Conservation (phyloP, 2,797 vertebrate genomes). For the Anas bahamensis region DNA sequence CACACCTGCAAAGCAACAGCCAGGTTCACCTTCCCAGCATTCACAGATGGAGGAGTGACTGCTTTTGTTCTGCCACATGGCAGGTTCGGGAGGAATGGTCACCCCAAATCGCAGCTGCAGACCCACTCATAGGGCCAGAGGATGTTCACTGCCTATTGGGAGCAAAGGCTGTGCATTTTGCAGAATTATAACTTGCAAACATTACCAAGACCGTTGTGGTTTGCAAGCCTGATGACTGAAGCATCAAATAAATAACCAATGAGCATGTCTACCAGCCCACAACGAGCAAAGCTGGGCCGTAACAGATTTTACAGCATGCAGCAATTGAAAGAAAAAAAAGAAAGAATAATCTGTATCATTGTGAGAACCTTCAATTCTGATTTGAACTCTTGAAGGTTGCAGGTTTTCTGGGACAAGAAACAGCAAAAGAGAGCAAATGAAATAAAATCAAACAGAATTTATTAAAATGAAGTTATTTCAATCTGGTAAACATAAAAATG, state of each 20-base stretch:
- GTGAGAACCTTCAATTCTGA: not conserved
- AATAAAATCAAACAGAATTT: conserved; percentile 43
- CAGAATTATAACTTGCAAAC: not conserved
- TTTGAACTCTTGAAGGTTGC: not conserved
- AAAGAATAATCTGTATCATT: not conserved
- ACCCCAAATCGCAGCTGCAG: not conserved
- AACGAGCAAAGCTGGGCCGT: not conserved
- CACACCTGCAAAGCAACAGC: not conserved
- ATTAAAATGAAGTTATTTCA: conserved; percentile 25
- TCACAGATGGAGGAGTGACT: not conserved
- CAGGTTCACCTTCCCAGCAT: not conserved
- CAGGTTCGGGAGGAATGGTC: not conserved
- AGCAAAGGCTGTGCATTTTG: not conserved
- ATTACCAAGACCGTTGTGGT: not conserved
- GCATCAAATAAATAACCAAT: not conserved
- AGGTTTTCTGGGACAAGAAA: conserved; percentile 15
- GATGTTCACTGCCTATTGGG: not conserved
- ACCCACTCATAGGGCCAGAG: not conserved
- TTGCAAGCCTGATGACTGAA: not conserved
- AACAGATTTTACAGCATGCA: not conserved
- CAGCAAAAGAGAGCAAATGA: not conserved
- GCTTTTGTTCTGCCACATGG: not conserved
- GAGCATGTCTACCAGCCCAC: not conserved
- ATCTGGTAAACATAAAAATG: conserved; percentile 23
- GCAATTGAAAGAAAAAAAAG: not conserved